Conservation (phyloP, 2,113 vertebrate genomes). For the Brachyhypopomus occidentalis region DNA sequence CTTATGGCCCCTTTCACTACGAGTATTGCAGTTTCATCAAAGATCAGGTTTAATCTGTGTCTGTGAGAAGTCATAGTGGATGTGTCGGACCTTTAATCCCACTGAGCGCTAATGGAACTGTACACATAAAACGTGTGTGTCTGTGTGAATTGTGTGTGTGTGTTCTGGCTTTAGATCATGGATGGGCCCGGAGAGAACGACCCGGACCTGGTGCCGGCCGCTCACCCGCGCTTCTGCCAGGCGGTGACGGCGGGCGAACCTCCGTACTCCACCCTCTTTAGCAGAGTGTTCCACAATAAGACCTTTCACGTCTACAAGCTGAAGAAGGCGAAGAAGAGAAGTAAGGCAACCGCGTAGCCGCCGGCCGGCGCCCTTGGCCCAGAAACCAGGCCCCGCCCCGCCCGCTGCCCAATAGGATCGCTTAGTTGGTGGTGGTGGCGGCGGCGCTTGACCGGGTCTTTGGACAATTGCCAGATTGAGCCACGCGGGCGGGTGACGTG, state of each 20-base stretch:
- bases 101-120: background rate
- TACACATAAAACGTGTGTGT: no score
- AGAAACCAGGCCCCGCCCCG: constrained; percentile 26
- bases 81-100: background rate
- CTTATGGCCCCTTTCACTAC: no score
- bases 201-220: constrained; percentile 77
- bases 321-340: constrained; percentile 71
- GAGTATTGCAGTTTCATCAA: no score
- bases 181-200: constrained; percentile 89
- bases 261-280: constrained; percentile 79
- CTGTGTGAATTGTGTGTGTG: background rate
- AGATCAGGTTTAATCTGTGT: no score
- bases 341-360: constrained; percentile 49
- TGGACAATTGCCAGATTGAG: constrained; percentile 43
- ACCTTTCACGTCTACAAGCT: constrained; percentile 93
- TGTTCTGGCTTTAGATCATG: constrained; percentile 81
- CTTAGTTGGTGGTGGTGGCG: constrained; percentile 34
- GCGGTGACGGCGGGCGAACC: constrained; percentile 81
- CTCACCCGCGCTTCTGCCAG: constrained; percentile 91
- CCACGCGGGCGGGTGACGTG: constrained; percentile 23
- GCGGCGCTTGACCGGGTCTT: constrained; percentile 30
- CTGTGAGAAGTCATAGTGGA: no score
- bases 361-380: constrained; percentile 25
- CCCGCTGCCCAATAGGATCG: constrained; percentile 42
- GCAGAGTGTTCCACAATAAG: constrained; percentile 90